A percentile compares a stretch with the other conserved stretches of the same genome.
Evolutionary conservation across 2,888 invertebrate genomes (phyloP).

Genomic region (Dasypogon diadema): DNA sequence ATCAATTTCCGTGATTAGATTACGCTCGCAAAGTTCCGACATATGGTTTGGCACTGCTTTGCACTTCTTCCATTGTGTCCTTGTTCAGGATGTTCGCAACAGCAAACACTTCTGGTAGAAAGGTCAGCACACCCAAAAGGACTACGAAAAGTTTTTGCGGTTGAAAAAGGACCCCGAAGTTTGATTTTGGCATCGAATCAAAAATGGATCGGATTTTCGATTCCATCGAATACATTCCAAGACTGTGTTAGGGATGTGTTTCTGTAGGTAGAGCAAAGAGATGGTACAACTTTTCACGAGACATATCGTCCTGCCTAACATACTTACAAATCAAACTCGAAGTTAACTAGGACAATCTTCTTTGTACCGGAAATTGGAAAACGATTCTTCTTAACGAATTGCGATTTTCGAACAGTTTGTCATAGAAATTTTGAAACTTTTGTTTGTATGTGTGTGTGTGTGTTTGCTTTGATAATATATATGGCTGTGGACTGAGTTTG

Average conservation of each 20-base stretch:
- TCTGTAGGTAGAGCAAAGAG: neutral
- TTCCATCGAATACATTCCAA: constrained; percentile 16
- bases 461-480: neutral
- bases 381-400: constrained; percentile 46
- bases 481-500: neutral
- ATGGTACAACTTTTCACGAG: neutral
- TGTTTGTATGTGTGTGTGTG: neutral
- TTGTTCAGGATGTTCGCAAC: constrained; percentile 51
- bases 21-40: constrained; percentile 63
- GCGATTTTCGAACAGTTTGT: constrained; percentile 42
- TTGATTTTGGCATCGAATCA: constrained; percentile 48
- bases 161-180: constrained; percentile 47
- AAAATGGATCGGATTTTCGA: constrained; percentile 40
- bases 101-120: constrained; percentile 50
- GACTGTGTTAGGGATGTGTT: neutral
- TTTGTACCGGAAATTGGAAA: constrained; percentile 45
- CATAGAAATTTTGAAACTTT: constrained; percentile 6
- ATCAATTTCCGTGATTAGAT: constrained; percentile 65
- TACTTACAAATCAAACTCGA: constrained; percentile 24
- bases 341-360: constrained; percentile 47
- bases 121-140: constrained; percentile 50
- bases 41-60: constrained; percentile 62
- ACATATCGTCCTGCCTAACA: constrained; percentile 30
- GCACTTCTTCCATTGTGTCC: constrained; percentile 49
- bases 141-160: constrained; percentile 49